A percentile compares a stretch with the other conserved stretches of the same genome.
phyloP scores from a whole-genome alignment of 2,888 invertebrate species.

The Bruchidius siliquastri region DNA sequence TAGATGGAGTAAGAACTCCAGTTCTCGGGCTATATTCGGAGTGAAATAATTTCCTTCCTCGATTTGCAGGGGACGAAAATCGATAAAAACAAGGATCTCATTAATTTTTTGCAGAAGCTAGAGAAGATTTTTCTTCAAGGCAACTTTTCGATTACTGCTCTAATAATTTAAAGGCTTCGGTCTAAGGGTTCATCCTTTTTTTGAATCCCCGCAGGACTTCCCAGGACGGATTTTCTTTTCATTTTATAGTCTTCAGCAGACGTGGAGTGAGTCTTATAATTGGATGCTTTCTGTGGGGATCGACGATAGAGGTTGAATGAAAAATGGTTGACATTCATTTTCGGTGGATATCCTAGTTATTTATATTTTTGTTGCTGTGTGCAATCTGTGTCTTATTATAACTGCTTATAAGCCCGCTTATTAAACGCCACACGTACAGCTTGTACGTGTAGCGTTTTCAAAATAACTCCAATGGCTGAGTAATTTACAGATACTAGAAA shows the following conservation, averaged over 20 bases:
- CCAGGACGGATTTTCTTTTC: background rate
- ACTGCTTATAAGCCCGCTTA: too few species aligned
- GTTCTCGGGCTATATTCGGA: background rate
- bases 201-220: background rate
- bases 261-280: background rate
- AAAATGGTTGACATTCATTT: too few species aligned
- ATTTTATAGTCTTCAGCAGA: background rate
- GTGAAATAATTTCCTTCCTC: conserved; percentile 24
- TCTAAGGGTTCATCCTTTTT: background rate
- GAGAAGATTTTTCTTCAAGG: conserved; percentile 21
- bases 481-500: too few species aligned
- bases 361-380: too few species aligned
- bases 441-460: too few species aligned
- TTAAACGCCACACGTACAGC: too few species aligned
- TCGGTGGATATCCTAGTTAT: too few species aligned
- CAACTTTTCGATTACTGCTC: conserved; percentile 39
- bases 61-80: conserved; percentile 37
- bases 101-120: conserved; percentile 35
- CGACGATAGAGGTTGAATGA: background rate
- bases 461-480: too few species aligned
- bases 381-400: too few species aligned
- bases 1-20: background rate
- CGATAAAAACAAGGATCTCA: conserved; percentile 43
- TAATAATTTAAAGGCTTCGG: background rate
- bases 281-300: background rate